Evolutionary conservation across 2,797 vertebrate species (phyloP), one percentile per base, ranked within the genome.

Genomic region (Anguilla anguilla): DNA sequence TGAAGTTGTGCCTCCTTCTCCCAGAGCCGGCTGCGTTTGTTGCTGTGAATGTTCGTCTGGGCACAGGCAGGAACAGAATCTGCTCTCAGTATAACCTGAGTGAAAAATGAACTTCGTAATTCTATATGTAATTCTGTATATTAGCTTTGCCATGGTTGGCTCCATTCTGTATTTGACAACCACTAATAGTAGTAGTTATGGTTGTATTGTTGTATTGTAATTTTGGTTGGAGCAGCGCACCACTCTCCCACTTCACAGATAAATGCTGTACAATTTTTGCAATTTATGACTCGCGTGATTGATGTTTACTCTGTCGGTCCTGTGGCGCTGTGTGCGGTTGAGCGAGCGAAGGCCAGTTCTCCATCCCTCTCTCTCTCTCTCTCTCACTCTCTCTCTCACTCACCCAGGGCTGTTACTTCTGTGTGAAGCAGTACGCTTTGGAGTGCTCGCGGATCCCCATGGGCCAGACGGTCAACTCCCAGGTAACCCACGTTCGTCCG

Each of bases 381-480:
- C 35, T 43, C 15, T 19, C 43, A 13, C 43, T 19, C 67, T 9
- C n/a, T 72, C 67, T 17, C 53, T 55, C 53, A 13, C 35, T 19
- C 82, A 51, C 49, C 43, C 90, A 99, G 98, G 98, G 98, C 61
- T 98, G 96, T 93, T 99, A 99, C 94, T 99, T 99, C 95, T 99
- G 98, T 90, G 98, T 99, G 93, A 99, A 99, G 95, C 98, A 99
- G 93, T 99, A 98, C 0, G 98, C 98, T 0, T 94, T 99, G 91
- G 98, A 99, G 93, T 99, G 98, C 94, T 99, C 98, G 0, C 96
- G 98, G 85, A 99, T 99, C 90, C 98, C 98, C 89, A 98, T 99
- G 98, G 98, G 98, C 85, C 98, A 99, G 94, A 97, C 97, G 0
- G 98, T 99, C 92, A 99, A 99, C 94, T 99, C 98, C 25, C 98